Evolutionary conservation across 1,140 invertebrate genomes (phyloP), one percentile per base, ranked within the genome.

Genomic region (Euglossa dilemma): DNA sequence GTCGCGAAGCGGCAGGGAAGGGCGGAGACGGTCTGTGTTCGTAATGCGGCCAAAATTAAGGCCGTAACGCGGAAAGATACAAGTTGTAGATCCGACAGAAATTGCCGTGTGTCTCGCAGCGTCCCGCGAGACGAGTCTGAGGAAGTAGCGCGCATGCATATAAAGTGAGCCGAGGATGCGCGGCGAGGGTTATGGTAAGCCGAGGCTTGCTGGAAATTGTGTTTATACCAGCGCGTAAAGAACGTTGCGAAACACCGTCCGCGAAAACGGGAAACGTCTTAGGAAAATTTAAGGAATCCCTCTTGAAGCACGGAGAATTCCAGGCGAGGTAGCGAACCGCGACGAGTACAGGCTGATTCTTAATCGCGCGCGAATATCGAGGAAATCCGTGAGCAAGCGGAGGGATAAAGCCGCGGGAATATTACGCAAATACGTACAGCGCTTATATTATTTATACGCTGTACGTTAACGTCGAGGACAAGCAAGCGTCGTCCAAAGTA

Each of bases 191-290:
- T 76, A 69, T 61, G 64, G 83, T 63, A 77, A 86, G 80, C 73
- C 79, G 69, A 47, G 73, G 70, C 80, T 86, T 59, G 43, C 76
- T 76, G 85, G 84, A 88, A 89, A 89, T 89, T 88, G 87, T 88
- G 87, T 89, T 89, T 89, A 89, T 88, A 88, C 77, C 71, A 59
- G 18, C n/a, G 85, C 81, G 86, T 89, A 86, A 89, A 89, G 87
- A 88, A 86, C 81, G 80, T 71, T 86, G 71, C 84, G 81, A 63
- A 85, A 88, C 80, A 63, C 56, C 72, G 74, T 18, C 52, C 71
- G 52, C 47, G 52, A 54, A 56, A 76, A 71, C 45, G 36, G 83
- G 56, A 85, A 87, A 28, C 64, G 83, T 72, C 64, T 88, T 63
- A 50, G 36, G 56, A 67, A 82, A 85, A 88, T 87, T 87, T 85